These are phyloP conservation scores for Crypturellus undulatus DNA, from an alignment of 2,113 vertebrate genomes.

Conservation along the genomic window DNA sequence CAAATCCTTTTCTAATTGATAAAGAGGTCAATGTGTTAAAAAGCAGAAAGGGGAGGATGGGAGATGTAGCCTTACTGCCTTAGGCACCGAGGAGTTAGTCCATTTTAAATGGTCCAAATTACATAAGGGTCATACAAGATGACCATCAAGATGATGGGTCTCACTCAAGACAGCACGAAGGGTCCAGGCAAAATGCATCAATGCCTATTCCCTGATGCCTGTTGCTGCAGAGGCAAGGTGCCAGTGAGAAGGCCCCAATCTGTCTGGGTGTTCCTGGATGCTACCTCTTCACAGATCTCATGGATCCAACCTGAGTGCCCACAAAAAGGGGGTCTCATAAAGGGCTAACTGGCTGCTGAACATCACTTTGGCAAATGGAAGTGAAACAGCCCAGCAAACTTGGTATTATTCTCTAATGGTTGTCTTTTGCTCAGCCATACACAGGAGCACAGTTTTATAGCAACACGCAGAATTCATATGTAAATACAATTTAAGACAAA, in stretches of 20 bases:
- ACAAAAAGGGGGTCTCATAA: not conserved
- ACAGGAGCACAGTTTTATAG: not conserved
- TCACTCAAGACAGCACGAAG: not conserved
- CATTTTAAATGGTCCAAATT: not conserved
- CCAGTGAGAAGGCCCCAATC: not conserved
- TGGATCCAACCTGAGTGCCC: not conserved
- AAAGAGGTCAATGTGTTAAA: not conserved
- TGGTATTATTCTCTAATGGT: not conserved
- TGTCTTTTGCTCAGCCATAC: not conserved
- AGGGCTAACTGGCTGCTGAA: constrained; percentile 1
- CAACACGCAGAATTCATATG: rapidly evolving
- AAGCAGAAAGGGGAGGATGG: not conserved
- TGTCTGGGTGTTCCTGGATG: not conserved
- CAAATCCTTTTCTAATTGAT: not conserved
- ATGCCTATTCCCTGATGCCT: not conserved
- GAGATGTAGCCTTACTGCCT: not conserved
- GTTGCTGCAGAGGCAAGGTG: not conserved
- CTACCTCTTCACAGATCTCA: not conserved
- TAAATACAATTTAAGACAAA: not conserved
- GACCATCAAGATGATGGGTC: not conserved
- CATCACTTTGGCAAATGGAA: constrained; percentile 19
- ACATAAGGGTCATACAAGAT: not conserved
- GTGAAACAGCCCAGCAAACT: not conserved
- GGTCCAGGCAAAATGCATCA: not conserved
- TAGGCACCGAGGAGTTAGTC: not conserved